Evolutionary conservation across 1,140 invertebrate species (phyloP).

Genomic region (Drosophila prosaltans): DNA sequence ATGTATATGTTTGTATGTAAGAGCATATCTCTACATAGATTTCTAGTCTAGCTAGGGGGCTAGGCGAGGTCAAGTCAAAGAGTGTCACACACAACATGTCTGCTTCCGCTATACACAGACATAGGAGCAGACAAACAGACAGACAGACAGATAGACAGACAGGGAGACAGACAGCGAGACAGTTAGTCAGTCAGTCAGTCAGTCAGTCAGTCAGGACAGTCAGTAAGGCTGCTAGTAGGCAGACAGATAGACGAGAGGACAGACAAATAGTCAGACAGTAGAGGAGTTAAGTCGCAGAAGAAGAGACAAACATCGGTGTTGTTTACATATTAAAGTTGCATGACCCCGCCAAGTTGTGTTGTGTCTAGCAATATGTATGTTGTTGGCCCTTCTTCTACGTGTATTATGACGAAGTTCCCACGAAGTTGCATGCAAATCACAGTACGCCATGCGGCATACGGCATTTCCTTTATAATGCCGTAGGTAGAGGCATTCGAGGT

Average conservation of each 20-base stretch:
- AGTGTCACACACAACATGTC: conserved; percentile 80
- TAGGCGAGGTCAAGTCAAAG: conserved; percentile 76
- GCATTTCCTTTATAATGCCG: background rate
- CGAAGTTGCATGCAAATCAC: conserved; percentile 57
- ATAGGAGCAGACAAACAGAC: conserved; percentile 33
- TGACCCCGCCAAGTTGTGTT: conserved; percentile 62
- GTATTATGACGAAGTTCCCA: conserved; percentile 51
- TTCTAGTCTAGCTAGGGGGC: conserved; percentile 31
- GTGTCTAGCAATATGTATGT: conserved; percentile 22
- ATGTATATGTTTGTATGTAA: background rate
- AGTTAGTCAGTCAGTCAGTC: conserved; percentile 41
- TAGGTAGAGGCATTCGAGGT: conserved; percentile 6
- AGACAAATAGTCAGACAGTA: conserved; percentile 21
- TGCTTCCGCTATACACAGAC: conserved; percentile 72
- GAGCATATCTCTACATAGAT: conserved; percentile 20
- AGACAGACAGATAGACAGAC: conserved; percentile 19
- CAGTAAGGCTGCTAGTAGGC: background rate
- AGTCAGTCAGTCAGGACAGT: conserved; percentile 33
- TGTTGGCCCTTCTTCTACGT: conserved; percentile 3
- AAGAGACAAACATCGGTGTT: conserved; percentile 59
- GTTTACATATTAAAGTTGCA: conserved; percentile 81
- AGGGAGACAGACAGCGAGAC: conserved; percentile 39
- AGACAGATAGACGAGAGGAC: conserved; percentile 33
- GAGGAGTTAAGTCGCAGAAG: conserved; percentile 6
- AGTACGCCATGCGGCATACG: conserved; percentile 20